These are phyloP conservation scores for Neelides folsomi DNA, from an alignment of 2,888 invertebrate species.

Conservation along the genomic window DNA sequence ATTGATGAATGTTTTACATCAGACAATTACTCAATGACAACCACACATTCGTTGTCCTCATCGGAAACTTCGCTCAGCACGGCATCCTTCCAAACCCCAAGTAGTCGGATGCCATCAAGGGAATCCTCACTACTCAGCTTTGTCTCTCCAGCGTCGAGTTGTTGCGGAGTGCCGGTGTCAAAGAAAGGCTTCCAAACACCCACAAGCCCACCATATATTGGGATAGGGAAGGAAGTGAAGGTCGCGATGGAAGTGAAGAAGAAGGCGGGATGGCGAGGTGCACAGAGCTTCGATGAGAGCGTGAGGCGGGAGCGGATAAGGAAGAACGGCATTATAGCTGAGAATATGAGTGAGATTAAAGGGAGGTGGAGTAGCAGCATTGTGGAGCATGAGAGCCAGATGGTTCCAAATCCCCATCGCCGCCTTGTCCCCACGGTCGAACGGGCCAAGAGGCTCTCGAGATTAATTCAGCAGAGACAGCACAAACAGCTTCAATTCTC, in stretches of 20 bases:
- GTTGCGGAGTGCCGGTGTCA: slow-evolving; percentile 25
- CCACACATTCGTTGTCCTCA: slow-evolving; percentile 5
- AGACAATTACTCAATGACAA: too few relatives aligned
- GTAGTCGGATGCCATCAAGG: slow-evolving; percentile 17
- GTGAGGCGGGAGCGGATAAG: neutral
- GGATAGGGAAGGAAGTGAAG: neutral
- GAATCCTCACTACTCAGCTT: slow-evolving; percentile 12
- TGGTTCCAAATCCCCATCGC: neutral
- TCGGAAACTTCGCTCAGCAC: slow-evolving; percentile 16
- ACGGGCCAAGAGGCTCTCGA: slow-evolving; percentile 31
- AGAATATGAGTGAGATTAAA: neutral
- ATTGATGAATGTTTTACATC: too few relatives aligned
- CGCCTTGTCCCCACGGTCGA: slow-evolving; percentile 28
- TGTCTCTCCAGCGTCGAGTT: slow-evolving; percentile 14
- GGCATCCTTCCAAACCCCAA: slow-evolving; percentile 14
- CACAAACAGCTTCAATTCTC: slow-evolving; percentile 29
- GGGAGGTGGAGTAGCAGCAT: slow-evolving; percentile 2
- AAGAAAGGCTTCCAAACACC: slow-evolving; percentile 18
- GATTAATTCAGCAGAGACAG: slow-evolving; percentile 31
- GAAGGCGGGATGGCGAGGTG: neutral
- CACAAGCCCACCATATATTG: slow-evolving; percentile 28
- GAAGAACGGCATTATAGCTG: neutral
- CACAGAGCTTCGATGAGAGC: neutral
- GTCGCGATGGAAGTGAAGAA: neutral
- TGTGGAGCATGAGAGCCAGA: slow-evolving; percentile 6